Base-by-base conservation (phyloP, 2,888 invertebrate genomes). In the Drosophila acutilabella region DNA sequence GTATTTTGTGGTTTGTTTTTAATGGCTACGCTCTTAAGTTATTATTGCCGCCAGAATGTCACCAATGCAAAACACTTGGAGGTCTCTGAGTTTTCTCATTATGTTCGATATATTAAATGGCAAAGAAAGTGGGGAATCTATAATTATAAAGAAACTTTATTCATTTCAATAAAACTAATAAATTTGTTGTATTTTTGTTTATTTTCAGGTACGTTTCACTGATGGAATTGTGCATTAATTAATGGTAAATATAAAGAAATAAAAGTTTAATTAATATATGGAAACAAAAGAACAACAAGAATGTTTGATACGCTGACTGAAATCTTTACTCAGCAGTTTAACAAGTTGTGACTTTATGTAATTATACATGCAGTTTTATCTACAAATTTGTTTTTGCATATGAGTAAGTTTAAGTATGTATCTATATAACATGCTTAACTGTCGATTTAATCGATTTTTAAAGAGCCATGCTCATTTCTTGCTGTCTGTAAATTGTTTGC, bases 1-100 rank as follows among this genome's bases (percentile, higher is more conserved):
- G 88, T 78, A 84, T 78, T 81, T 69, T 71, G 80, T 50, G 61
- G 64, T 81, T 81, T 78, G 33, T 69, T 80, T 57, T 70, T 60
- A 70, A 64, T 75, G 42, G 58, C 36, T 52, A 13, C 8, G 51
- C 30, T 52, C 30, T 52, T 52, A 47, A 42, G 48, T 59, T 45
- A 60, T 51, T 23, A 36, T 60, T 57, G 68, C 47, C 75, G 74
- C 47, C 80, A 67, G 59, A 67, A 64, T 78, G 88, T 84, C 81
- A 66, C 78, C 84, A 50, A 52, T 48, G 23, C 30, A 41, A 38
- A 33, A 18, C 38, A 51, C 42, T 40, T 42, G 41, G 30, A 42
- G 23, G n/a, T 20, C 45, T 45, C 26, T 18, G 20, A 10, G 30
- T 10, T 58, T 54, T 41, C 30, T 40, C 18, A n/a, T 45, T 18